Evolutionary conservation across 2,113 vertebrate species (phyloP).

Genomic region (Hypomesus transpacificus): DNA sequence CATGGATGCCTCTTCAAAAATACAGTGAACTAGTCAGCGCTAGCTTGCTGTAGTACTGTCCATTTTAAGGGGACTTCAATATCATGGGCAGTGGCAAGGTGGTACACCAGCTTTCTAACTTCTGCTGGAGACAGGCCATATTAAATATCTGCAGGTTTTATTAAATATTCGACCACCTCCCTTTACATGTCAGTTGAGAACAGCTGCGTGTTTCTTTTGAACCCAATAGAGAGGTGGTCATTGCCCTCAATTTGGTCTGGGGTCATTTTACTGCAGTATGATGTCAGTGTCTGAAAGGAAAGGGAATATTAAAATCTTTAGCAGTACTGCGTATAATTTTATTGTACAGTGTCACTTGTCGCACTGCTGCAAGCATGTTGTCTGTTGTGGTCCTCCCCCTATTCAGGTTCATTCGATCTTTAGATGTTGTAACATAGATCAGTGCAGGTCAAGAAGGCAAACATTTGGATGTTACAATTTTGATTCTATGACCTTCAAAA

Average conservation of each 20-base stretch:
- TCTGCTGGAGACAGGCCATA: too few relatives aligned
- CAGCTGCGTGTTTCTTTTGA: too few relatives aligned
- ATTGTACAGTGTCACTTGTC: slow-evolving; percentile 6
- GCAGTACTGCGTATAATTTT: slow-evolving; percentile 12
- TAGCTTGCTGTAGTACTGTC: slow-evolving; percentile 12
- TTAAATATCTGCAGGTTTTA: too few relatives aligned
- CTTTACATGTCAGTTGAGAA: too few relatives aligned
- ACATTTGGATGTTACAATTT: too few relatives aligned
- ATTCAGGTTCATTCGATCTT: too few relatives aligned
- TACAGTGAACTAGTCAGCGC: slow-evolving; percentile 17
- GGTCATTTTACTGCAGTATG: slow-evolving; percentile 9
- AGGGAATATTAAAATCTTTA: slow-evolving; percentile 14
- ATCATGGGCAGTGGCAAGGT: slow-evolving; percentile 10
- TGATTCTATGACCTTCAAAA: too few relatives aligned
- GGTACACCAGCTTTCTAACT: too few relatives aligned
- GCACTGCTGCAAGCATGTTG: slow-evolving; percentile 4
- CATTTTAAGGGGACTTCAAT: slow-evolving; percentile 8
- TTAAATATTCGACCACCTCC: too few relatives aligned
- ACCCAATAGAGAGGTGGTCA: slow-evolving; percentile 8
- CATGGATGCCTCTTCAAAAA: slow-evolving; percentile 10
- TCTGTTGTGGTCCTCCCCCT: not conserved
- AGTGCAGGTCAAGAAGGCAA: too few relatives aligned
- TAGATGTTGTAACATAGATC: too few relatives aligned
- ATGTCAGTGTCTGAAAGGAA: slow-evolving; percentile 6
- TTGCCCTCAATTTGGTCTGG: slow-evolving; percentile 8